Evolutionary conservation across 1,140 invertebrate species (phyloP).

Genomic region (Matsumurasca onukii): DNA sequence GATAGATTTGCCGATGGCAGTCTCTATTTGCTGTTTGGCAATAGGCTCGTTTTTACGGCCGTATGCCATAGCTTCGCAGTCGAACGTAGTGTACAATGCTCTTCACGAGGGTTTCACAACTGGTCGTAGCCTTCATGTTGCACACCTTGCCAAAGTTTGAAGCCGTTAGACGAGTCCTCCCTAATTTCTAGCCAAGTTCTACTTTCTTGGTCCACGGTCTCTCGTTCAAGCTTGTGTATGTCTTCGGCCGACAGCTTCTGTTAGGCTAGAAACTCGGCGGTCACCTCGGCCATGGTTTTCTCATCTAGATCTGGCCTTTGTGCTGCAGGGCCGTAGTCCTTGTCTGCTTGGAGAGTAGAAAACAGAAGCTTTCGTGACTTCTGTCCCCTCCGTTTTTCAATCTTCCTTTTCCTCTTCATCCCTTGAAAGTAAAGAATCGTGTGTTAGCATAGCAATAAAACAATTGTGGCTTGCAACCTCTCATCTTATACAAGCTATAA

Average conservation of each 20-base stretch:
- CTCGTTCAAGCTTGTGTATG: not conserved
- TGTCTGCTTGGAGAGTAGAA: not conserved
- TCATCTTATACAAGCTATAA: not conserved
- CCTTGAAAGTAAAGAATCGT: not conserved
- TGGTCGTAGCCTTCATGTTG: conserved; percentile 39
- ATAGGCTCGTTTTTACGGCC: not conserved
- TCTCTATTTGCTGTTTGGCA: not conserved
- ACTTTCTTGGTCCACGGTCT: not conserved
- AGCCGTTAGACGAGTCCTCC: conserved; percentile 43
- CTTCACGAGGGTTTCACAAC: conserved; percentile 37
- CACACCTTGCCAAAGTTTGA: conserved; percentile 47
- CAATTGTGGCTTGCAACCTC: not conserved
- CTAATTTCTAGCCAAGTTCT: conserved; percentile 38
- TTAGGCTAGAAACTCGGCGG: not conserved
- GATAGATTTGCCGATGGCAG: conserved; percentile 29
- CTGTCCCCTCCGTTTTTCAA: not conserved
- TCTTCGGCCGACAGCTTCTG: not conserved
- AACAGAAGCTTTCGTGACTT: not conserved
- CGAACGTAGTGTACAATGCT: conserved; percentile 12
- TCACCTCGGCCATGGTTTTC: not conserved
- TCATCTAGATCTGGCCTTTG: conserved; percentile 9
- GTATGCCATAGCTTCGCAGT: not conserved
- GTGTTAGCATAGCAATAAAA: not conserved
- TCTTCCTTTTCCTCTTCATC: not conserved
- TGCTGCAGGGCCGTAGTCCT: no score